Conservation (phyloP, 2,113 vertebrate species). For the Sorex araneus region DNA sequence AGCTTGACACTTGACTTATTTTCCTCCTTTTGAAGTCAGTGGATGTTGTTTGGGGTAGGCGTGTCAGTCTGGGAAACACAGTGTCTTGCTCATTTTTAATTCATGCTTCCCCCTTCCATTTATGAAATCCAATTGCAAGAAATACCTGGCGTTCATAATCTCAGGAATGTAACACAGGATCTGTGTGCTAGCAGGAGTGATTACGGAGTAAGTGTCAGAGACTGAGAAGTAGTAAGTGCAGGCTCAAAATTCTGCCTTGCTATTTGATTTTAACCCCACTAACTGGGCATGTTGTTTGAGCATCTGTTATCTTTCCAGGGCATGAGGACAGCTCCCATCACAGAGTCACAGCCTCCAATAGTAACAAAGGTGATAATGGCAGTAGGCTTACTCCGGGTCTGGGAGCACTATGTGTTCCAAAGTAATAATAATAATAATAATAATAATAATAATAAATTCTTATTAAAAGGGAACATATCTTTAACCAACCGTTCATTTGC, state of each 20-base stretch:
- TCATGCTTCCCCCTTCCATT: background rate
- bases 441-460: constrained; percentile 82
- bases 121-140: background rate
- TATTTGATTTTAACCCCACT: background rate
- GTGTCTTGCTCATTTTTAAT: background rate
- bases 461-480: constrained; percentile 85
- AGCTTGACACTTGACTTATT: background rate
- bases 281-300: background rate
- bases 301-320: background rate
- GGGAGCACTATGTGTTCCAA: constrained; percentile 60
- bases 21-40: background rate
- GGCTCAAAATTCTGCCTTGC: background rate
- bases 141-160: background rate
- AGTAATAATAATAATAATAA: constrained; percentile 84
- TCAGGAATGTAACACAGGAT: background rate
- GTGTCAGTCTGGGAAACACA: background rate
- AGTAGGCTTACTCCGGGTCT: constrained; percentile 27
- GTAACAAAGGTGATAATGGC: background rate
- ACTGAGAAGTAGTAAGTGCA: background rate
- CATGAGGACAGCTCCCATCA: fast-evolving
- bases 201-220: background rate
- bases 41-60: background rate
- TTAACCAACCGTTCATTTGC: constrained; percentile 81
- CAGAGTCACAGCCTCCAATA: background rate
- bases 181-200: background rate